phyloP scores from a whole-genome alignment of 1,140 invertebrate genomes.

The Uloborus diversus region DNA sequence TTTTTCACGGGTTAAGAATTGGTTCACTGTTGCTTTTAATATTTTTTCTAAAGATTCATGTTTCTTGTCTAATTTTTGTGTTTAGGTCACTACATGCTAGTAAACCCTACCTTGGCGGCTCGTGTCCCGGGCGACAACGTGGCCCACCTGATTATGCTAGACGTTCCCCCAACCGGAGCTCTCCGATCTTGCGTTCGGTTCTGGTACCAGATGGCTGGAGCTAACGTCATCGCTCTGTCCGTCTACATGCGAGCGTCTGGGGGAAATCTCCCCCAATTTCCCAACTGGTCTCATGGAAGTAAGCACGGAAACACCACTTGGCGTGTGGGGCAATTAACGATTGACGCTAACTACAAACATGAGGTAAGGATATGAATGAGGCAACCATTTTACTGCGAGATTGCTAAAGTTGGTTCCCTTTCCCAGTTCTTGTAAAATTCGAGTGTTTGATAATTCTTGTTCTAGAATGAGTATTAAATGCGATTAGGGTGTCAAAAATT shows the following conservation, averaged over 20 bases:
- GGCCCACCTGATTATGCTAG: slow-evolving; percentile 42
- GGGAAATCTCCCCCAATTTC: not conserved
- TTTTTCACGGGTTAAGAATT: too few relatives aligned
- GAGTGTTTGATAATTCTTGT: too few relatives aligned
- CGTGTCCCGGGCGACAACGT: slow-evolving; percentile 35
- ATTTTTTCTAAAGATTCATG: too few relatives aligned
- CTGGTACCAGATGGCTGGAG: slow-evolving; percentile 60
- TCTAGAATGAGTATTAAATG: not conserved
- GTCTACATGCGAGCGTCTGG: slow-evolving; percentile 46
- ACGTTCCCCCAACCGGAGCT: slow-evolving; percentile 29
- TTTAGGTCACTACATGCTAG: slow-evolving; percentile 52
- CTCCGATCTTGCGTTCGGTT: slow-evolving; percentile 49
- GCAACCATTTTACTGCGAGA: too few relatives aligned
- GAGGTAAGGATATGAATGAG: slow-evolving; percentile 33
- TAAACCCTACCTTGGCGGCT: slow-evolving; percentile 13
- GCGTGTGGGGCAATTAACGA: slow-evolving; percentile 38
- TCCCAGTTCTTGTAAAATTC: too few relatives aligned
- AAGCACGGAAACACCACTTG: slow-evolving; percentile 35
- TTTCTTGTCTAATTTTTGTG: not conserved
- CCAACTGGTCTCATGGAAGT: slow-evolving; percentile 32
- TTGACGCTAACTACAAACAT: slow-evolving; percentile 16
- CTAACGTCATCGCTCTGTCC: slow-evolving; percentile 47
- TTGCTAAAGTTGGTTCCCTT: too few relatives aligned
- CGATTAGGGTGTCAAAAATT: too few relatives aligned
- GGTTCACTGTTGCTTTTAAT: too few relatives aligned